phyloP scores from a whole-genome alignment of 2,888 invertebrate genomes.

The Agrotis segetum region DNA sequence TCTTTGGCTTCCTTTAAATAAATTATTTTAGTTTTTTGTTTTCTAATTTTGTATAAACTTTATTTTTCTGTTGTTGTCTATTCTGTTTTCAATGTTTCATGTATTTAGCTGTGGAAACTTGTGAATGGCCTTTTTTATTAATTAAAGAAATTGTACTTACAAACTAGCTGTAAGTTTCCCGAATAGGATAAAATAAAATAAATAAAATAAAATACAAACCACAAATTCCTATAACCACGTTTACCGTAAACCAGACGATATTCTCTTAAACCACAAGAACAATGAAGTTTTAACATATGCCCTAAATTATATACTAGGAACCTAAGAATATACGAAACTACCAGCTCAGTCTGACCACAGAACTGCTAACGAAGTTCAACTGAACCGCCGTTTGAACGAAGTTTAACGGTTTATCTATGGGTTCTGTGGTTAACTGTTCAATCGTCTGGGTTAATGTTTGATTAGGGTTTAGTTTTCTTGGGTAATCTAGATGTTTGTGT shows the following conservation, averaged over 20 bases:
- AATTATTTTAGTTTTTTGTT: too few species aligned
- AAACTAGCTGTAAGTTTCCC: too few species aligned
- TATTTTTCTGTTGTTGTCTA: too few species aligned
- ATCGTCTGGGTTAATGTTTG: conserved; percentile 2
- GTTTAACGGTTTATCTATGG: conserved; percentile 2
- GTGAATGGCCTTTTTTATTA: too few species aligned
- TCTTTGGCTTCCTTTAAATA: too few species aligned
- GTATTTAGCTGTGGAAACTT: too few species aligned
- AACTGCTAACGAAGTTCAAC: conserved; percentile 30
- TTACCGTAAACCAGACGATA: background rate
- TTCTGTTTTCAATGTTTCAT: too few species aligned
- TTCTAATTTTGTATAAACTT: too few species aligned
- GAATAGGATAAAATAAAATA: too few species aligned
- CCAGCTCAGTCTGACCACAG: conserved; percentile 25
- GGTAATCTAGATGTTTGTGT: conserved; percentile 2
- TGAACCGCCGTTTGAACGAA: conserved; percentile 13
- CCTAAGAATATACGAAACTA: conserved; percentile 10
- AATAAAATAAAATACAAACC: too few species aligned
- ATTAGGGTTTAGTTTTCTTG: background rate
- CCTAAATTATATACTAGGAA: background rate
- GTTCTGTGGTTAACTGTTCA: conserved; percentile 20
- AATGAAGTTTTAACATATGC: background rate
- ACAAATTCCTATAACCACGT: too few species aligned
- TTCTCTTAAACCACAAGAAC: conserved; percentile 22
- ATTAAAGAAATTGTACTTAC: too few species aligned